Percentiles rank a stretch among this genome's conserved stretches.
These are phyloP conservation scores for Capromys pilorides DNA, from an alignment of 2,797 vertebrate species.

Conservation along the genomic window DNA sequence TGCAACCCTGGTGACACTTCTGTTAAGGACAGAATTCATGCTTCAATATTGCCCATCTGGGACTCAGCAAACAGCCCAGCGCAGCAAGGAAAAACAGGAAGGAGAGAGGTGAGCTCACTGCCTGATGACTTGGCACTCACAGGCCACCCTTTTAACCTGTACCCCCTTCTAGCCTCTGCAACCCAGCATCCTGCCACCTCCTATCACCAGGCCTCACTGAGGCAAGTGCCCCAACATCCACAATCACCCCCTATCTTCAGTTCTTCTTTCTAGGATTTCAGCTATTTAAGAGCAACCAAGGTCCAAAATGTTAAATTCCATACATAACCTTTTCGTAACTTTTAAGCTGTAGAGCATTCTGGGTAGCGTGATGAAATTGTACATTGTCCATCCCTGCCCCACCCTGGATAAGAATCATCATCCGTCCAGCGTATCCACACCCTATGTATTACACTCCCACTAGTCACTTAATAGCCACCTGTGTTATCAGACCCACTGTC, in stretches of 20 bases:
- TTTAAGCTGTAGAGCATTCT: background rate
- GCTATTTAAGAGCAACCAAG: background rate
- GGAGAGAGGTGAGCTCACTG: background rate
- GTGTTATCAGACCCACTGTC: background rate
- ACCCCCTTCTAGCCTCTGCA: background rate
- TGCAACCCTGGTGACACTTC: constrained; percentile 34
- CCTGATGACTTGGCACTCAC: background rate
- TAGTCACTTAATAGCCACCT: background rate
- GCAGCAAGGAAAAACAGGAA: constrained; percentile 50
- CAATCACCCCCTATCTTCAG: background rate
- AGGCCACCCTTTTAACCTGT: background rate
- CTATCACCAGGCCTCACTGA: background rate
- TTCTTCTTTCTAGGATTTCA: background rate
- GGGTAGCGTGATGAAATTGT: background rate
- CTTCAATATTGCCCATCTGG: constrained; percentile 10
- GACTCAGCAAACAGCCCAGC: background rate
- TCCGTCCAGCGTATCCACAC: background rate
- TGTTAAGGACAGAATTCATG: constrained; percentile 32
- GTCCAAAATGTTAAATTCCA: background rate
- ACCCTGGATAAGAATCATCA: background rate
- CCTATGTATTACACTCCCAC: background rate
- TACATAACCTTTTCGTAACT: background rate
- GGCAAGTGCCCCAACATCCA: background rate
- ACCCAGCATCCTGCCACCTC: background rate
- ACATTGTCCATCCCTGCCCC: background rate